Evolutionary conservation across 2,888 invertebrate genomes (phyloP), one percentile per base, ranked within the genome.

Genomic region (Hesperia comma): DNA sequence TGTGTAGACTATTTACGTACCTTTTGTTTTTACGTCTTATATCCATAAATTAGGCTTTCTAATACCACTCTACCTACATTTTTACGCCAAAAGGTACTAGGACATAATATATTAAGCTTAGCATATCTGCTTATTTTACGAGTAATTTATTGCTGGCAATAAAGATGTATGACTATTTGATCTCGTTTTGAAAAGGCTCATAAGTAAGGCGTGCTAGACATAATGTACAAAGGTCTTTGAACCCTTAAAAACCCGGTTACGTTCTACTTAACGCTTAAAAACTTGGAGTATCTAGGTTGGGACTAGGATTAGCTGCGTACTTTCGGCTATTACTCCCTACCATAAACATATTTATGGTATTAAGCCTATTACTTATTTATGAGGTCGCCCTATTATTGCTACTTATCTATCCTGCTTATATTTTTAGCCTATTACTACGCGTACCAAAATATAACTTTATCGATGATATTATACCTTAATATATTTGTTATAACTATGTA

Each of bases 301-400:
- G 57, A 56, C 49, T 55, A n/a, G 40, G 49, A 49, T 41, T 57
- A 51, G 40, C 49, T 57, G 14, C 21, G 19, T 51, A 51, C 51
- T 19, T 40, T 49, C 37, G 12, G 14, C 33, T 37, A 19, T 55
- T 43, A 63, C 33, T 54, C 26, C 15, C 41, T 57, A 5, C n/a
- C 19, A 46, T 21, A 49, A 63, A 56, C 37, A 51, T 40, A 26
- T 63, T 51, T 57, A 63, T 37, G 49, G 37, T 49, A 53, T 19
- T 15, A 53, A 61, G n/a, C 15, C 53, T 61, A 26, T 60, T 60
- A 49, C 15, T 53, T 40, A 56, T 56, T 46, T 56, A 46, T 32
- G 41, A 43, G 43, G 62, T 63, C 55, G 14, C 32, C n/a, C 15
- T 56, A 57, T 46, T 55, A 56, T 63, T 53, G 33, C 10, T 21